Conservation (phyloP, 2,113 vertebrate genomes). For the Phalacrocorax brasilianus region DNA sequence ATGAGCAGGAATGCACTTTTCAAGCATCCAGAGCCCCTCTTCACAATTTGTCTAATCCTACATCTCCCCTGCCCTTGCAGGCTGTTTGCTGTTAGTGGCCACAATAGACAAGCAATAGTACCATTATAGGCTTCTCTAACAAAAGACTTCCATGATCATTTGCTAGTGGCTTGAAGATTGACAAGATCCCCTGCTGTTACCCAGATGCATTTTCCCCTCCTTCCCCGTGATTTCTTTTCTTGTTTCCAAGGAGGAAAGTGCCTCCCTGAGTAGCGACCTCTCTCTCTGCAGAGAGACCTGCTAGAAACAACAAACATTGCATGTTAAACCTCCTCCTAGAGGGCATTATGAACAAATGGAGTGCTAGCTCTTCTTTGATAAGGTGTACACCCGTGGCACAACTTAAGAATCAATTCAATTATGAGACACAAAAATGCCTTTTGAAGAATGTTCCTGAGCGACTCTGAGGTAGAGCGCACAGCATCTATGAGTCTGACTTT, state of each 20-base stretch:
- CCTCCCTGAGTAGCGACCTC: conserved; percentile 73
- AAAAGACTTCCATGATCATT: conserved; percentile 78
- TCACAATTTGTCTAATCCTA: conserved; percentile 70
- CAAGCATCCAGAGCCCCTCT: conserved; percentile 46
- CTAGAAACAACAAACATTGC: conserved; percentile 74
- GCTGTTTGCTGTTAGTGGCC: conserved; percentile 67
- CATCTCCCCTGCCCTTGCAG: conserved; percentile 47
- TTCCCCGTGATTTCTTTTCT: conserved; percentile 81
- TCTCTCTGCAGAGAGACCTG: conserved; percentile 68
- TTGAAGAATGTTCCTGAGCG: conserved; percentile 68
- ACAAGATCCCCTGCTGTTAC: conserved; percentile 80
- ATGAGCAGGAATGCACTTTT: conserved; percentile 63
- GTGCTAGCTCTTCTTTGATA: conserved; percentile 69
- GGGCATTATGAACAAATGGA: conserved; percentile 70
- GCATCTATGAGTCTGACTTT: conserved; percentile 22
- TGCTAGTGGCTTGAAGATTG: conserved; percentile 78
- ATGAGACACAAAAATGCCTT: conserved; percentile 74
- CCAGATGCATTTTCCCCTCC: conserved; percentile 70
- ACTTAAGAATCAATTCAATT: conserved; percentile 78
- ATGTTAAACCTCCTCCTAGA: conserved; percentile 69
- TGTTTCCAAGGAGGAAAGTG: conserved; percentile 78
- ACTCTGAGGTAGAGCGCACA: neutral
- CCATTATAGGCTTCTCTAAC: conserved; percentile 77
- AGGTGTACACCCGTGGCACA: conserved; percentile 63
- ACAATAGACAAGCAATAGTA: conserved; percentile 72